Evolutionary conservation across 2,797 vertebrate genomes (phyloP).

Genomic region (Eulemur coronatus): DNA sequence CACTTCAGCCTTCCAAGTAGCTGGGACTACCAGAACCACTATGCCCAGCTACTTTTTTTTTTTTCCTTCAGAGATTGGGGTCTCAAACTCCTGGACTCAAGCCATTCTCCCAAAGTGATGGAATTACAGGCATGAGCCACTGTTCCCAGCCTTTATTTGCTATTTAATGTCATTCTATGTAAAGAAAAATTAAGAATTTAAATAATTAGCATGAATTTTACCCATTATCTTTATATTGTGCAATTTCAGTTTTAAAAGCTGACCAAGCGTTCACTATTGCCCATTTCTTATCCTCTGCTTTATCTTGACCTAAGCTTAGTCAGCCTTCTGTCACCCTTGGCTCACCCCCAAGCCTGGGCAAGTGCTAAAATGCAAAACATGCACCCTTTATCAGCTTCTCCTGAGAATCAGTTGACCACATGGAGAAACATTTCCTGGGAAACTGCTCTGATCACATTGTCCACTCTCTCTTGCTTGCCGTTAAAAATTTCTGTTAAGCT

Average conservation of each 20-base stretch:
- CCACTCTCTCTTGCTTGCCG: not conserved
- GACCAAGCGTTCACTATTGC: not conserved
- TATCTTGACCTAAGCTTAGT: not conserved
- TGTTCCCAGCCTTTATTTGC: not conserved
- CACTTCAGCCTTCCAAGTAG: not conserved
- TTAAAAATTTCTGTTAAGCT: not conserved
- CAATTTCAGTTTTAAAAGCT: not conserved
- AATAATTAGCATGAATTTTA: not conserved
- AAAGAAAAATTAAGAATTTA: not conserved
- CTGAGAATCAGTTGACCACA: not conserved
- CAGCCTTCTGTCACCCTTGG: not conserved
- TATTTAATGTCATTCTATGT: not conserved
- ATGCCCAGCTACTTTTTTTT: not conserved
- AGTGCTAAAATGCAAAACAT: not conserved
- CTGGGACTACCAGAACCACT: not conserved
- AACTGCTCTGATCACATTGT: not conserved
- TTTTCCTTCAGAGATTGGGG: not conserved
- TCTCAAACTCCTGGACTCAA: not conserved
- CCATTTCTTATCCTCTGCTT: not conserved
- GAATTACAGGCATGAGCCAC: not conserved
- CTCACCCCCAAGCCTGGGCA: too few species aligned
- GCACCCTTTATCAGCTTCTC: not conserved
- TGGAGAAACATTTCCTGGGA: not conserved
- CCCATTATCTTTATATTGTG: not conserved
- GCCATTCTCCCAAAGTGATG: not conserved